Evolutionary conservation across 2,888 invertebrate species (phyloP).

Genomic region (Ennomos quercinarius): DNA sequence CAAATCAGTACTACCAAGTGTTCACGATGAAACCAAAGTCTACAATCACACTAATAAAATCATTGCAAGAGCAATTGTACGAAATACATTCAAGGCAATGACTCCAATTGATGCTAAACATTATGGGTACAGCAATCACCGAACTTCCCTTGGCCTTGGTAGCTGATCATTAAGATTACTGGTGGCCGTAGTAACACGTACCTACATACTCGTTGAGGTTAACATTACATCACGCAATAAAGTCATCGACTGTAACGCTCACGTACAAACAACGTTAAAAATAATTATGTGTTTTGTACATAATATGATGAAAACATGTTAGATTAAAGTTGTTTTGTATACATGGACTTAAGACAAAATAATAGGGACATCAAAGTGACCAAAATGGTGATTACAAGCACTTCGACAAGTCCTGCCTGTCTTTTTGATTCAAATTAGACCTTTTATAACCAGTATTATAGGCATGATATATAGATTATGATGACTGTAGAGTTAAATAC

Average conservation of each 20-base stretch:
- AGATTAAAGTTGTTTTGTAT: too few species aligned
- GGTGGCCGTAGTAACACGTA: slow-evolving; percentile 44
- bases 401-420: too few species aligned
- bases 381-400: too few species aligned
- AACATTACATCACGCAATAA: slow-evolving; percentile 59
- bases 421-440: too few species aligned
- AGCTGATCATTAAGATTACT: slow-evolving; percentile 53
- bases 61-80: slow-evolving; percentile 21
- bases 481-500: too few species aligned
- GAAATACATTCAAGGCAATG: slow-evolving; percentile 35
- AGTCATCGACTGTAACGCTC: slow-evolving; percentile 50
- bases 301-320: slow-evolving; percentile 1
- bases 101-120: slow-evolving; percentile 32
- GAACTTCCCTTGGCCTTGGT: slow-evolving; percentile 57
- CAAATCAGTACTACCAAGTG: background rate
- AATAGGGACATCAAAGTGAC: too few species aligned
- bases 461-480: too few species aligned
- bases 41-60: slow-evolving; percentile 19
- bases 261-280: slow-evolving; percentile 19
- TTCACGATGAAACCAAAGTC: background rate
- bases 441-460: too few species aligned
- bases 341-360: too few species aligned
- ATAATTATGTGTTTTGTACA: slow-evolving; percentile 7
- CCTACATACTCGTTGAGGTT: slow-evolving; percentile 47
- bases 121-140: slow-evolving; percentile 42